Evolutionary conservation across 1,140 invertebrate genomes (phyloP), one percentile per base, ranked within the genome.

Genomic region (Limonius californicus): DNA sequence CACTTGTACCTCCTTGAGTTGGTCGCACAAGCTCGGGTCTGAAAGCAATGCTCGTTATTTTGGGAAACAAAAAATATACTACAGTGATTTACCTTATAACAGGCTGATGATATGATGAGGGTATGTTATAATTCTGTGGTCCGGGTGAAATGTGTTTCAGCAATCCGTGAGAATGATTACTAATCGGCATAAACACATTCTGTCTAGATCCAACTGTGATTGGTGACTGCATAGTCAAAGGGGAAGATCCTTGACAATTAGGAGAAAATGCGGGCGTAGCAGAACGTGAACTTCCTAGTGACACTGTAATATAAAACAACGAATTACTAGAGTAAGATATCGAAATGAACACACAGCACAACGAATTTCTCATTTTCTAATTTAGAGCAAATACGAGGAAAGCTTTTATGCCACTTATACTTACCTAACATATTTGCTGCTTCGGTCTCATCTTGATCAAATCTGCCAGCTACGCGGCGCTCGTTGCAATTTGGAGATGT

Each of bases 351-450:
- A n/a, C n/a, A n/a, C n/a, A n/a, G n/a, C n/a, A n/a, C n/a, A n/a
- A n/a, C n/a, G n/a, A n/a, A n/a, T n/a, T n/a, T n/a, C n/a, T n/a
- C n/a, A n/a, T n/a, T n/a, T n/a, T n/a, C n/a, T n/a, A n/a, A n/a
- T n/a, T n/a, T n/a, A n/a, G n/a, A n/a, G n/a, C n/a, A n/a, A n/a
- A n/a, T n/a, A n/a, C n/a, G n/a, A n/a, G n/a, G n/a, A n/a, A n/a
- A n/a, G n/a, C n/a, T n/a, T n/a, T n/a, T n/a, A n/a, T n/a, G n/a
- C n/a, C n/a, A n/a, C n/a, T n/a, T n/a, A n/a, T n/a, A n/a, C n/a
- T n/a, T 81, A 93, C 90, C 89, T 53, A 98, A 82, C 91, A 97
- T 95, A 78, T 95, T 96, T 32, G 95, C 96, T 61, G 93, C 95
- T 81, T 98, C 95, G 6, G 92, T 96, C 81, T 97, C 95, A 73